These are phyloP conservation scores for Dendrocopos noguchii DNA, from an alignment of 2,113 vertebrate species.

Conservation along the genomic window DNA sequence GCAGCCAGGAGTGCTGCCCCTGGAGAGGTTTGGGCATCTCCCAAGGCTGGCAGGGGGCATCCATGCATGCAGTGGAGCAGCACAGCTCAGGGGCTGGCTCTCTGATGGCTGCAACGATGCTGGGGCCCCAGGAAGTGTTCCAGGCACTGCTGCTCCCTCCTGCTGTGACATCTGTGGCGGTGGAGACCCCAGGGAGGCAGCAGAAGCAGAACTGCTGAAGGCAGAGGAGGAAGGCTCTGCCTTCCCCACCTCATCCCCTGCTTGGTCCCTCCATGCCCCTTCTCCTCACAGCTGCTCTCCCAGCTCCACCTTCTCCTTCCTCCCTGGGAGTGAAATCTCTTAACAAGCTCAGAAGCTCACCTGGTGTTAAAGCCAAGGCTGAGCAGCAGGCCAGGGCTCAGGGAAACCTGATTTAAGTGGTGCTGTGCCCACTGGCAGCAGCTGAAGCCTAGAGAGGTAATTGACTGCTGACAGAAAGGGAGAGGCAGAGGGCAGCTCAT, in stretches of 20 bases:
- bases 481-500: constrained; percentile 48
- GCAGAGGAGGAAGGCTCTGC: accelerated
- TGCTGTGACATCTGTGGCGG: neutral
- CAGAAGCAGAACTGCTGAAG: neutral
- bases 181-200: neutral
- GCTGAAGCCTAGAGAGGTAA: constrained; percentile 23
- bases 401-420: constrained; percentile 16
- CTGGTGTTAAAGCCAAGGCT: constrained; percentile 14
- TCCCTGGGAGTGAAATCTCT: neutral
- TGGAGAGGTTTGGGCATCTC: too few species aligned
- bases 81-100: too few species aligned
- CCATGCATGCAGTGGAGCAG: too few species aligned
- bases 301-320: neutral
- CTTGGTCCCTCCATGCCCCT: accelerated
- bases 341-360: constrained; percentile 2
- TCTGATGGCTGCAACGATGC: neutral
- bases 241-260: accelerated
- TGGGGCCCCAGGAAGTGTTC: neutral
- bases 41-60: too few species aligned
- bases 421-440: constrained; percentile 8
- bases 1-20: too few species aligned
- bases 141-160: neutral
- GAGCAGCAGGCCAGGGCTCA: neutral
- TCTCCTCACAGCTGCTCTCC: neutral
- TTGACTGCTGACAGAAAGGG: constrained; percentile 39